phyloP scores from a whole-genome alignment of 2,113 vertebrate genomes.

The Corvus hawaiiensis region DNA sequence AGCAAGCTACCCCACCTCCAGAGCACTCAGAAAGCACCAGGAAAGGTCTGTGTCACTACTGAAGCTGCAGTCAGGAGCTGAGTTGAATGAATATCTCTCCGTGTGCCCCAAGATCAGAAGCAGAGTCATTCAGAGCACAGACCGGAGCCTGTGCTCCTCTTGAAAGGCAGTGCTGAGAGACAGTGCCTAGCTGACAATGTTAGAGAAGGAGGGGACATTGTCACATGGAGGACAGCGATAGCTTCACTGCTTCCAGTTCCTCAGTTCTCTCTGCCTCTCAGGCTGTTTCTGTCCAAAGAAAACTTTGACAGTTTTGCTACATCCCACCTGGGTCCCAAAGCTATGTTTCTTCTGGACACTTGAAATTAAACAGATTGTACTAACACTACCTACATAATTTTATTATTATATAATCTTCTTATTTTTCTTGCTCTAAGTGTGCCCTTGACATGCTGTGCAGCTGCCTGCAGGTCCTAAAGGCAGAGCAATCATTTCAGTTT shows the following conservation, averaged over 20 bases:
- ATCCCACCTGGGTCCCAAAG: neutral
- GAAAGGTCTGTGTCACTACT: neutral
- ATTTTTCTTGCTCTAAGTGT: neutral
- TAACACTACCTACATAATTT: neutral
- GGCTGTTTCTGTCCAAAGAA: neutral
- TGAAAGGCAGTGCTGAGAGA: neutral
- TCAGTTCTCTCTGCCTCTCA: neutral
- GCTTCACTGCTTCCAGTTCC: neutral
- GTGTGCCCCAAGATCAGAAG: neutral
- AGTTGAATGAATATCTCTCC: fast-evolving
- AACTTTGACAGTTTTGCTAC: neutral
- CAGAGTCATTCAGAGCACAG: neutral
- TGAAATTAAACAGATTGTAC: neutral
- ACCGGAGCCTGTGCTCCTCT: neutral
- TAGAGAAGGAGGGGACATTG: neutral
- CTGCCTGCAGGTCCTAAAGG: neutral
- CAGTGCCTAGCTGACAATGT: fast-evolving
- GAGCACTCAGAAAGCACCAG: neutral
- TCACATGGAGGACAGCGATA: fast-evolving
- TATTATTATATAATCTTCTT: neutral
- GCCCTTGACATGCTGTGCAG: neutral
- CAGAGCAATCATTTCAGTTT: neutral
- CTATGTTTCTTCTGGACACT: neutral
- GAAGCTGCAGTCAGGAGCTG: neutral
- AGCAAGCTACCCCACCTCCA: neutral